Percentiles rank a stretch among this genome's conserved stretches.
phyloP scores from a whole-genome alignment of 1,140 invertebrate genomes.

The Campoletis sonorensis region DNA sequence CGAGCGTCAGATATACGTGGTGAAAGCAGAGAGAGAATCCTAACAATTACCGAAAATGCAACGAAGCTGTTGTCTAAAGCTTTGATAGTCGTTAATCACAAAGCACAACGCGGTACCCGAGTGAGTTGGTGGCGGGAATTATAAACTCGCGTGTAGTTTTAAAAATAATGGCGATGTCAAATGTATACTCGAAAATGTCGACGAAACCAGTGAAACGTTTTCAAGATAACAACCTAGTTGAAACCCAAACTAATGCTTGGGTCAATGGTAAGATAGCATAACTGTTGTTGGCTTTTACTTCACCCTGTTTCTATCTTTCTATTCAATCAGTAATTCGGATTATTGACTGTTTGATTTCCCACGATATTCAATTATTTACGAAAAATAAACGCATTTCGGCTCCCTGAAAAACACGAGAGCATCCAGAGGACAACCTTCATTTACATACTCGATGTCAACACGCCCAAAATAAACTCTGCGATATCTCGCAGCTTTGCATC shows the following conservation, averaged over 20 bases:
- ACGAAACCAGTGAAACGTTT: slow-evolving; percentile 83
- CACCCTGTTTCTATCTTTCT: not conserved
- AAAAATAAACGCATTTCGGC: too few species aligned
- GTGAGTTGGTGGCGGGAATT: slow-evolving; percentile 2
- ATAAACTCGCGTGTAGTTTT: not conserved
- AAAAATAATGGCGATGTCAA: slow-evolving; percentile 81
- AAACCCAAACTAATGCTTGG: slow-evolving; percentile 88
- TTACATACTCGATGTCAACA: slow-evolving; percentile 5
- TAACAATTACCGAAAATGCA: slow-evolving; percentile 12
- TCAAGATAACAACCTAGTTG: slow-evolving; percentile 82
- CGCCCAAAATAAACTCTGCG: not conserved
- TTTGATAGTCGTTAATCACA: slow-evolving; percentile 8
- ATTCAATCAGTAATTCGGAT: not conserved
- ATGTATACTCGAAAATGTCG: slow-evolving; percentile 85
- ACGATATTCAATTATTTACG: not conserved
- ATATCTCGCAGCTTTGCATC: not conserved
- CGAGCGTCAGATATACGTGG: slow-evolving; percentile 20
- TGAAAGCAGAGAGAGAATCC: slow-evolving; percentile 8
- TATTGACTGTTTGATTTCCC: not conserved
- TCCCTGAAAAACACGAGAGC: too few species aligned
- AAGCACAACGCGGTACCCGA: not conserved
- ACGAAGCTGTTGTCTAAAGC: not conserved
- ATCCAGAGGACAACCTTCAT: not conserved
- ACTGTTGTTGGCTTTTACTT: not conserved
- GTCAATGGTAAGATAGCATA: slow-evolving; percentile 84